phyloP scores from a whole-genome alignment of 2,113 vertebrate genomes.

The Grallaria varia region DNA sequence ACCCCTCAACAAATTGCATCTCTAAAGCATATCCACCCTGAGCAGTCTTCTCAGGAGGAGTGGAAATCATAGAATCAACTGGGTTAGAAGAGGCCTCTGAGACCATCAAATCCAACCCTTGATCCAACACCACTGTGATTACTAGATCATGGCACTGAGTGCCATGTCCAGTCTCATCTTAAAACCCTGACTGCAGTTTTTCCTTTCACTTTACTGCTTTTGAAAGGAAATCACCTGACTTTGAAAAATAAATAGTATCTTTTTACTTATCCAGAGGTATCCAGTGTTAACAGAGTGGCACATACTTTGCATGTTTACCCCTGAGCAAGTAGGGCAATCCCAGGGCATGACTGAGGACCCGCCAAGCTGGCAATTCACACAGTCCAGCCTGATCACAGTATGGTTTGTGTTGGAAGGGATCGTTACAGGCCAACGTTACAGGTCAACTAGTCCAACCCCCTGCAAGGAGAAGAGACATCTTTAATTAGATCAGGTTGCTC shows the following conservation, averaged over 20 bases:
- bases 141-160: too few species aligned
- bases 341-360: background rate
- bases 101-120: too few species aligned
- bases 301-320: background rate
- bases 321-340: background rate
- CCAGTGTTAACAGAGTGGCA: background rate
- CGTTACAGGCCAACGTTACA: background rate
- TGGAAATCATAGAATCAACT: too few species aligned
- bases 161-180: too few species aligned
- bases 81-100: too few species aligned
- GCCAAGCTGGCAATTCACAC: background rate
- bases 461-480: background rate
- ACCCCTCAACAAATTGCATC: background rate
- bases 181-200: background rate
- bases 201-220: background rate
- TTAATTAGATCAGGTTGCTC: background rate
- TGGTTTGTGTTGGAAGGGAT: background rate
- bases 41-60: background rate
- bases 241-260: background rate
- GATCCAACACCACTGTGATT: too few species aligned
- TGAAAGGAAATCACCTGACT: background rate
- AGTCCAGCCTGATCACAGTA: background rate
- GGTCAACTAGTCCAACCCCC: background rate
- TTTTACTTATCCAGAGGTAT: background rate
- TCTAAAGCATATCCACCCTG: background rate